Evolutionary conservation across 2,113 vertebrate species (phyloP), one percentile per base, ranked within the genome.

Genomic region (Labeo rohita): DNA sequence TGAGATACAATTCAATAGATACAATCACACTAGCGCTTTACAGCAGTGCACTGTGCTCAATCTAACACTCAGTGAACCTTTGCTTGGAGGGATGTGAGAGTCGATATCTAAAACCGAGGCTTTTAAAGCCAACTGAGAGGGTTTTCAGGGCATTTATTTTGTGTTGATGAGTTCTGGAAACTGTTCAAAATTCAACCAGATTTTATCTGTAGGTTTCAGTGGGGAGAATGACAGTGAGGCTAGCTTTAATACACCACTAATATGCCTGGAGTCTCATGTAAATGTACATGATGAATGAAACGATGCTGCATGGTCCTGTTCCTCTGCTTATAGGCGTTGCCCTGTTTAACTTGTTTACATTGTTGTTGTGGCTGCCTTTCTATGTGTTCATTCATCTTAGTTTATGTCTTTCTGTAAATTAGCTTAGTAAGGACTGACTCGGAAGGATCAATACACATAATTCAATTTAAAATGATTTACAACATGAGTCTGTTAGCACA

Each of bases 321-420:
- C 6, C 39, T 75, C 45, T 28, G n/a, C 45, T 75, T 50, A 39
- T 39, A 75, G 45, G 45, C 21, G 43, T 75, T 18, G 11, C 73
- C 73, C 73, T 15, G 73, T 50, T 28, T 50, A 34, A 54, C 74
- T 54, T 54, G 49, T 76, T 76, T 77, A 76, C 49, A 10, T 34
- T 52, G 3, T 34, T 50, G 73, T 77, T 50, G 74, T 18, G 16
- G 13, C 72, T 75, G 23, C 8, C 50, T 54, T 9, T 54, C 13
- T 52, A 3, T 54, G 12, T 77, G 23, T 18, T 36, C 28, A 77
- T 77, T 34, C 28, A 9, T 75, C 47, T 77, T 28, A 36, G 23
- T 54, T 61, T n/a, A 61, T 79, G 23, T n/a, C 18, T 36, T 59
- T 79, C 12, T 61, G 36, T 45, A 61, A 39, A 43, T 79, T 43